Base-by-base conservation (phyloP, 2,888 invertebrate species). In the Chrysina gloriosa region DNA sequence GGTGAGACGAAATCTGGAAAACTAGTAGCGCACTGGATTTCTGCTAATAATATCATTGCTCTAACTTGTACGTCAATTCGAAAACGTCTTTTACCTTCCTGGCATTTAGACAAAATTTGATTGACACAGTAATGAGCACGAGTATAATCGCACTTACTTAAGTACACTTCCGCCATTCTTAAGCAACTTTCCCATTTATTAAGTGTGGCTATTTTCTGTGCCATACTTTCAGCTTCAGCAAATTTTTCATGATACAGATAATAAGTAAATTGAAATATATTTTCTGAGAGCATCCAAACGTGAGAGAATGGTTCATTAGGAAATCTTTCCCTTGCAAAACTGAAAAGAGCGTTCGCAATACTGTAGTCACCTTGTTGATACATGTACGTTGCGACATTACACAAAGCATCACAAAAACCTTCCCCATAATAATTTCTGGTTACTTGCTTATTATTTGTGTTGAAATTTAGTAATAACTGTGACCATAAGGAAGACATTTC, bases 401-500 rank as follows among this genome's bases (percentile, higher is more conserved):
- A 90, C 52, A 92, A 82, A 0, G 91, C 89, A 73, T 90, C 87
- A 77, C 92, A 91, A 9, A 89, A 86, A 7, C 90, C 88, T 73
- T 92, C 90, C 0, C 90, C 75, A 50, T 72, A 76, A 54, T 72
- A 71, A 2, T 72, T 72, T 52, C 70, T 72, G 3, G 69, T 73
- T 31, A 73, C 52, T 6, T 75, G 69, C 77, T 84, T 84, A 73
- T 85, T 85, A 79, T 91, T 90, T 1, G 91, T 88, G 78, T 93
- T 92, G 14, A 93, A 86, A 73, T 92, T 89, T 0, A 96, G 84
- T 27, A 95, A 83, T 9, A 95, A 82, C 81, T 96, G 95, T 56
- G 93, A 90, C 80, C 90, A 91, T 31, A 96, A 84, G 0, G 92
- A 91, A 0, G 92, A 90, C 88, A 95, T 91, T 81, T 94, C 93